Evolutionary conservation across 2,113 vertebrate species (phyloP).

Genomic region (Hippocampus guttulatus): DNA sequence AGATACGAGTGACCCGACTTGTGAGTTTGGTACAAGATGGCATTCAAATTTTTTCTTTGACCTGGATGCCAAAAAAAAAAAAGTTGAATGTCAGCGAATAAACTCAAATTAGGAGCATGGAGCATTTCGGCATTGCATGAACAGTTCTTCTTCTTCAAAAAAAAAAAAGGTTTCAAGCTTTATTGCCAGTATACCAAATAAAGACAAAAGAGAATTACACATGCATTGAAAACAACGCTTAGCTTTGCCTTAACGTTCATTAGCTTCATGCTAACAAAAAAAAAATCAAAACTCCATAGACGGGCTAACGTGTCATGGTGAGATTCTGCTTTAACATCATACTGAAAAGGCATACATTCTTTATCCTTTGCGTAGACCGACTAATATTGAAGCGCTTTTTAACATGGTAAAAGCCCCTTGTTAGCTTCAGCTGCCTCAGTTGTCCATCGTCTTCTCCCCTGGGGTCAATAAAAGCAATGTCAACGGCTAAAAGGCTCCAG

Average conservation of each 20-base stretch:
- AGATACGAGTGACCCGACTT: too few species aligned
- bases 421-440: not conserved
- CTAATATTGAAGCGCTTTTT: not conserved
- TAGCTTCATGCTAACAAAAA: not conserved
- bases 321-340: too few species aligned
- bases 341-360: too few species aligned
- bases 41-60: too few species aligned
- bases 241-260: not conserved
- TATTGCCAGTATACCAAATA: not conserved
- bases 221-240: not conserved
- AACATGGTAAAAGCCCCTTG: not conserved
- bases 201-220: not conserved
- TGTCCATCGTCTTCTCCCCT: conserved; percentile 8
- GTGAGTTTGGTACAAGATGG: too few species aligned
- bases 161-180: too few species aligned
- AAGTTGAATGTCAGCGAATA: too few species aligned
- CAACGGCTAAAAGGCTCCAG: conserved; percentile 44
- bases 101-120: too few species aligned
- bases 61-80: too few species aligned
- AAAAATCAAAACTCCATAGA: not conserved
- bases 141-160: not conserved
- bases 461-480: conserved; percentile 35
- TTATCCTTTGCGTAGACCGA: too few species aligned
- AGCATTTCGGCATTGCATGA: too few species aligned
- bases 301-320: not conserved